Base-by-base conservation (phyloP, 1,140 invertebrate species). In the Scaptomyza hsui region DNA sequence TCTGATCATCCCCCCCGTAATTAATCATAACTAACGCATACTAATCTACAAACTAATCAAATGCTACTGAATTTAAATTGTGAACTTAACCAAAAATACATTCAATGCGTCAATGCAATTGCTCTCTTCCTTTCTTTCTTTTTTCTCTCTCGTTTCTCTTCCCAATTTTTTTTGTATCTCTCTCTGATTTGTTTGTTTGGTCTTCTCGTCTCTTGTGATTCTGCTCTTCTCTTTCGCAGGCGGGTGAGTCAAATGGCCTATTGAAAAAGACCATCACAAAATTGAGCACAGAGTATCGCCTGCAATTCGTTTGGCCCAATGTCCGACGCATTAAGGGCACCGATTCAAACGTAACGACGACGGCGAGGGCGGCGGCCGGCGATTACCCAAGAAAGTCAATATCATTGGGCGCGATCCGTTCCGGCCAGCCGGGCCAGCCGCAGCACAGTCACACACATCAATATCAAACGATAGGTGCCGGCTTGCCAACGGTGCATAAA, bases 291-390 rank as follows among this genome's bases (percentile, higher is more conserved):
- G 96, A 97, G 93, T 97, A 97, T 93, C 94, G 96, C 73, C 93
- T 97, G 82, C 96, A 97, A 93, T 97, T 97, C 92, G 96, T 96
- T 64, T 97, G 96, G 96, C 96, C 96, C 75, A 95, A 95, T 88
- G 95, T 95, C 60, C 94, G 92, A 35, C 92, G 92, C 72, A 86
- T 91, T 78, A 89, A 91, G 57, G 83, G 91, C 70, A 90, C 92
- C 53, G 92, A 91, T 32, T 92, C 91, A 64, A 79, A 75, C 45
- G 82, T 89, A 49, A 48, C 69, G 35, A 71, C 72, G 57, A 81
- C 86, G 73, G 70, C 81, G 78, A 82, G 67, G 68, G 82, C 78
- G 55, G 81, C 81, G 85, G 92, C 92, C 65, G 92, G 92, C 42
- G 92, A 92, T 49, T 92, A 93, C 12, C 96, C 96, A 15, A 93